A percentile compares a stretch with the other conserved stretches of the same genome.
Evolutionary conservation across 2,888 invertebrate genomes (phyloP).

Genomic region (Drosophila pullipes): DNA sequence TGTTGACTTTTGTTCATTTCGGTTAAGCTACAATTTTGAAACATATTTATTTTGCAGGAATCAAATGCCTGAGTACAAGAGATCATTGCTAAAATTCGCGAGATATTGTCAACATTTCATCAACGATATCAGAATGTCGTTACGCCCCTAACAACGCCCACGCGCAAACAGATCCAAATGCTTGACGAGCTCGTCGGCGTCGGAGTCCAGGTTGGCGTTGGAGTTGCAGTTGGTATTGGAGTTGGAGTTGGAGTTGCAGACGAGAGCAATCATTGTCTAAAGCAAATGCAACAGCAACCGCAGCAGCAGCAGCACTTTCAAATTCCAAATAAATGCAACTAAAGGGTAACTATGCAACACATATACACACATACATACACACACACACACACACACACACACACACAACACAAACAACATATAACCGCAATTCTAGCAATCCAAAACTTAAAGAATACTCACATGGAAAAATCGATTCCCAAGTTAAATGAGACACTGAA

Average conservation of each 20-base stretch:
- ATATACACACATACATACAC: background rate
- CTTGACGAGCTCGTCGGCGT: slow-evolving; percentile 62
- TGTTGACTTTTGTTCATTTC: background rate
- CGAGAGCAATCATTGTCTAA: background rate
- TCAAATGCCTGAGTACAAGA: slow-evolving; percentile 96
- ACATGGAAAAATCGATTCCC: slow-evolving; percentile 27
- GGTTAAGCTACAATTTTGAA: background rate
- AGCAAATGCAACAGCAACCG: slow-evolving; percentile 1
- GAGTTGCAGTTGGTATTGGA: background rate
- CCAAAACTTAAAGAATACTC: slow-evolving; percentile 55
- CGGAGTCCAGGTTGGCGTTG: slow-evolving; percentile 29
- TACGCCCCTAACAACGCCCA: slow-evolving; percentile 84
- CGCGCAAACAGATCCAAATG: slow-evolving; percentile 81
- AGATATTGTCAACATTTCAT: slow-evolving; percentile 90
- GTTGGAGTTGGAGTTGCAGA: background rate
- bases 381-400: slow-evolving; percentile 22
- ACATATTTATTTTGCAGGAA: slow-evolving; percentile 87
- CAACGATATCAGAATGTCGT: slow-evolving; percentile 87
- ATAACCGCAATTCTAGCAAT: slow-evolving; percentile 65
- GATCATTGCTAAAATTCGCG: slow-evolving; percentile 93
- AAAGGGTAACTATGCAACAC: slow-evolving; percentile 51
- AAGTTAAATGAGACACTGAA: slow-evolving; percentile 39
- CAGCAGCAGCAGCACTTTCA: slow-evolving; percentile 14
- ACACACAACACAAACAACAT: slow-evolving; percentile 37
- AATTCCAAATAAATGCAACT: slow-evolving; percentile 45